Evolutionary conservation across 2,113 vertebrate species (phyloP).

Genomic region (Ailurus styani): DNA sequence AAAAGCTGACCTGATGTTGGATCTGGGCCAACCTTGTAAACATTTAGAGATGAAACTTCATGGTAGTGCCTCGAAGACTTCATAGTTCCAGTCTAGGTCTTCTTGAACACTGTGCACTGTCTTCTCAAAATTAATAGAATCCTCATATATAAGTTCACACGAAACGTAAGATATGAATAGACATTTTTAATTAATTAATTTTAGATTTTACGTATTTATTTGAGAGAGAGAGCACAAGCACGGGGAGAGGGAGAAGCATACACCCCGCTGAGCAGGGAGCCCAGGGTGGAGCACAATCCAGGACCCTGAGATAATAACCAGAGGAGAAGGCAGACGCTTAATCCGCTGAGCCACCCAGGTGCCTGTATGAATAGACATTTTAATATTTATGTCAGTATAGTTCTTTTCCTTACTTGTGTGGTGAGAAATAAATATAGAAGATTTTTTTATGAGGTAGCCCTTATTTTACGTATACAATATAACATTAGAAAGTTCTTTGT

Average conservation of each 20-base stretch:
- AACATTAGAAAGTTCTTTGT: background rate
- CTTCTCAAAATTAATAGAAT: background rate
- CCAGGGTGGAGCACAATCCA: background rate
- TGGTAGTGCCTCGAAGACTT: background rate
- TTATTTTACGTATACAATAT: background rate
- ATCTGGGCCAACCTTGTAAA: background rate
- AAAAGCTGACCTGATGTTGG: background rate
- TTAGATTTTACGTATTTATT: background rate
- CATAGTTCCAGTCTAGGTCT: background rate
- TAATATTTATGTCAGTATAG: background rate
- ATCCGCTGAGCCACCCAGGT: background rate
- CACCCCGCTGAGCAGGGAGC: background rate
- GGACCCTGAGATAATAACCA: background rate
- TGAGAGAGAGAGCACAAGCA: background rate
- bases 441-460: background rate
- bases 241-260: background rate
- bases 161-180: background rate
- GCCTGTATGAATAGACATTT: background rate
- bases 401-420: background rate
- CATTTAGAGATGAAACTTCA: background rate
- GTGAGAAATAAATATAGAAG: background rate
- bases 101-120: background rate
- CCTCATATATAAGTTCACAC: background rate
- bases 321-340: background rate
- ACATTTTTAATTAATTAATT: background rate